Evolutionary conservation across 2,888 invertebrate species (phyloP).

Genomic region (Drosophila pullipes): DNA sequence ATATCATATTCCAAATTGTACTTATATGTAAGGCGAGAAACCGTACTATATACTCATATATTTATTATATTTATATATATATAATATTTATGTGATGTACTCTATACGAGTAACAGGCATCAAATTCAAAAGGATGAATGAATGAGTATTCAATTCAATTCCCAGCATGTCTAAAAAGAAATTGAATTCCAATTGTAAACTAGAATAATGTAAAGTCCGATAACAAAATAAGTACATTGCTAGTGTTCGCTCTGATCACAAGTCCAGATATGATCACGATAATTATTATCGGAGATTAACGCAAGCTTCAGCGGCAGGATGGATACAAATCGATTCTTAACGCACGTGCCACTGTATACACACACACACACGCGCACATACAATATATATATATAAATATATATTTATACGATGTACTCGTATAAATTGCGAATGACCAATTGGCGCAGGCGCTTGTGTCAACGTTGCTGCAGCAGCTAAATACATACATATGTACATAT

Average conservation of each 20-base stretch:
- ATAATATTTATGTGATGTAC: neutral
- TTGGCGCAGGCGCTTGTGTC: conserved; percentile 46
- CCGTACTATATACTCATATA: neutral
- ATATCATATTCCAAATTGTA: neutral
- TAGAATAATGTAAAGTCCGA: neutral
- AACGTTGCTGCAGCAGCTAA: conserved; percentile 22
- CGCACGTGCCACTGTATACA: conserved; percentile 42
- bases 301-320: conserved; percentile 13
- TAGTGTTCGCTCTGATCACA: neutral
- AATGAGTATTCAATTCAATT: neutral
- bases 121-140: neutral
- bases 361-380: neutral
- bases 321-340: conserved; percentile 41
- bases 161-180: neutral
- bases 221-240: neutral
- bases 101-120: neutral
- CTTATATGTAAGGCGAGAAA: neutral
- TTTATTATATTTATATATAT: neutral
- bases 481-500: conserved; percentile 7
- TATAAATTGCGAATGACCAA: conserved; percentile 30
- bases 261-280: conserved; percentile 19
- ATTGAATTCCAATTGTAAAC: neutral
- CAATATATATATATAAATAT: neutral
- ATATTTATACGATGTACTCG: conserved; percentile 6
- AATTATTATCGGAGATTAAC: conserved; percentile 11